Conservation (phyloP, 2,888 invertebrate species). For the Mimas tiliae region DNA sequence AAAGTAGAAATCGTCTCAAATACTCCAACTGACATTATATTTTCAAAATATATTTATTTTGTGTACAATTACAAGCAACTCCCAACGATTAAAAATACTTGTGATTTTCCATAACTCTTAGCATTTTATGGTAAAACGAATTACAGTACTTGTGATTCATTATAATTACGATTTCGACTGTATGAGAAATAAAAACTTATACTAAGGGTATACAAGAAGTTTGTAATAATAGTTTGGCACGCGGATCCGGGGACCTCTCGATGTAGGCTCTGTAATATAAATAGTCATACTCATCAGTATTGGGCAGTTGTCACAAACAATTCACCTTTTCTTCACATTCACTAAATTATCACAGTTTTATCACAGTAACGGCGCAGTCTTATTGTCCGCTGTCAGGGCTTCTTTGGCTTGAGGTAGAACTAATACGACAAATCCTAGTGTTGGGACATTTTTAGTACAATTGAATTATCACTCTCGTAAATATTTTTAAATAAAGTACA, state of each 20-base stretch:
- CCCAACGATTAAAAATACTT: no score
- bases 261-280: constrained; percentile 74
- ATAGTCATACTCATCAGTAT: constrained; percentile 76
- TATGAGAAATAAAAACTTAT: constrained; percentile 1
- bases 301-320: constrained; percentile 39
- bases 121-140: background rate
- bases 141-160: background rate
- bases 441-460: constrained; percentile 20
- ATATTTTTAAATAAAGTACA: background rate
- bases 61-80: no score
- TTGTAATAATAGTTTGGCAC: constrained; percentile 59
- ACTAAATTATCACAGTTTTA: constrained; percentile 53
- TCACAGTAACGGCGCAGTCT: constrained; percentile 28
- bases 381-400: constrained; percentile 39
- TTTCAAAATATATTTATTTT: no score
- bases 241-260: constrained; percentile 57
- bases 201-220: constrained; percentile 19
- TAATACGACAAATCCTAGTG: constrained; percentile 7
- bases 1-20: no score
- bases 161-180: constrained; percentile 2
- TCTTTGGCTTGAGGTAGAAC: constrained; percentile 39
- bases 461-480: background rate
- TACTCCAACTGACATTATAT: no score
- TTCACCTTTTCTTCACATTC: constrained; percentile 61
- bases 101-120: no score